phyloP scores from a whole-genome alignment of 2,888 invertebrate species.

The Gisinianus flammeolus region DNA sequence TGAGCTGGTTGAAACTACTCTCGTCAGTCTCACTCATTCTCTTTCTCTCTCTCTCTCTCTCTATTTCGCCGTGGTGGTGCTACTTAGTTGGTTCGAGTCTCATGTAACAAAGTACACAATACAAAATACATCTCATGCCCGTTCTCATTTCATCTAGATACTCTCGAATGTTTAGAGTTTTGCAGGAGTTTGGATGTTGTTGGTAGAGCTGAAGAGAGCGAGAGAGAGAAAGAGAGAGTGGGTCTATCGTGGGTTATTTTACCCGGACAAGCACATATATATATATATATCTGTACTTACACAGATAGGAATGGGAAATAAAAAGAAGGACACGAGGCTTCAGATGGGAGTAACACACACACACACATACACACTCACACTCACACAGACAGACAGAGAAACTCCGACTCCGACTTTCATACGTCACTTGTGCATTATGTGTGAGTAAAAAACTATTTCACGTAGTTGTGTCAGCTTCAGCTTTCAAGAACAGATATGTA shows the following conservation, averaged over 20 bases:
- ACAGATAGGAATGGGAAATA: no score
- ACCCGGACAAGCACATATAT: not conserved
- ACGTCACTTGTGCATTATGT: not conserved
- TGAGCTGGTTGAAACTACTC: not conserved
- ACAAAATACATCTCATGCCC: not conserved
- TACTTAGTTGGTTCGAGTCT: not conserved
- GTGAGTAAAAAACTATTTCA: not conserved
- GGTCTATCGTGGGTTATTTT: not conserved
- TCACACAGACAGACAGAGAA: no score
- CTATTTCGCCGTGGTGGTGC: not conserved
- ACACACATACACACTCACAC: no score
- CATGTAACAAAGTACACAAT: slow-evolving; percentile 9
- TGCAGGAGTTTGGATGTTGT: no score
- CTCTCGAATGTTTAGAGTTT: no score
- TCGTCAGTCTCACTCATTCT: not conserved
- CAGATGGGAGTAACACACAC: no score
- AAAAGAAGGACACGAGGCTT: no score
- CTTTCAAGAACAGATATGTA: not conserved
- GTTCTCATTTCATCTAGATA: slow-evolving; percentile 4
- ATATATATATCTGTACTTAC: no score
- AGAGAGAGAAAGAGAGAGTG: not conserved
- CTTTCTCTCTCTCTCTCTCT: not conserved
- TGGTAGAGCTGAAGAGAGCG: no score
- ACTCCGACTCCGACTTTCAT: not conserved
- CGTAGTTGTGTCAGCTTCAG: not conserved